Evolutionary conservation across 2,797 vertebrate genomes (phyloP), one percentile per base, ranked within the genome.

Genomic region (Hirundo rustica): DNA sequence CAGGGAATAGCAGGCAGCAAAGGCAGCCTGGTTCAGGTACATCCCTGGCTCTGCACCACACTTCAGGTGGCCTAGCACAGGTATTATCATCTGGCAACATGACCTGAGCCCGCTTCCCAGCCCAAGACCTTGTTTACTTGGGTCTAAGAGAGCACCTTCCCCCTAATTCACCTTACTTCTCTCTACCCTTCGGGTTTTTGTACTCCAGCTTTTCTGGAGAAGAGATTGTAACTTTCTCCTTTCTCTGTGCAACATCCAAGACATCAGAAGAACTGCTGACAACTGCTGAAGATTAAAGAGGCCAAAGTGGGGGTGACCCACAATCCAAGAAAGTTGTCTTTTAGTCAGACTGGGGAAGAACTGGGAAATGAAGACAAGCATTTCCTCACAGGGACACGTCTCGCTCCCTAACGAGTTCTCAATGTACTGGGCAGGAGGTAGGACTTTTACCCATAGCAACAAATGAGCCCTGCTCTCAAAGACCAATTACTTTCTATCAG

Each of bases 401-500:
- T 40, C 1, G 0, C 70, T 75, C 3, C 0, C 18, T 36, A 65
- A 60, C 0, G 4, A 90, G 71, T 60, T 83, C 60, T 62, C 55
- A 23, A 10, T 16, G 53, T 71, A 45, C 40, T 10, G 22, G 73
- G 29, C 48, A 64, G 40, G 19, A 85, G 50, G 30, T 29, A n/a
- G 26, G 34, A 57, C 38, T 77, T 57, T 74, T 50, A 71, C 0
- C 42, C 82, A n/a, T 40, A 57, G 72, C 55, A 66, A 79, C 60
- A 50, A 79, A 79, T 13, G 36, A 89, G 62, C 23, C 65, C 34
- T 50, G 48, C 42, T 89, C 30, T 77, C 74, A 62, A 50, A 68
- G 51, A 26, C 30, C 55, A 47, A 17, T 80, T 89, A 88, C 90
- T 80, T 85, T 88, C 93, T 58, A 70, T 48, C 67, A 90, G 76